These are phyloP conservation scores for Galaxea fascicularis DNA, from an alignment of 92 coral and sea anemone species.

Conservation along the genomic window DNA sequence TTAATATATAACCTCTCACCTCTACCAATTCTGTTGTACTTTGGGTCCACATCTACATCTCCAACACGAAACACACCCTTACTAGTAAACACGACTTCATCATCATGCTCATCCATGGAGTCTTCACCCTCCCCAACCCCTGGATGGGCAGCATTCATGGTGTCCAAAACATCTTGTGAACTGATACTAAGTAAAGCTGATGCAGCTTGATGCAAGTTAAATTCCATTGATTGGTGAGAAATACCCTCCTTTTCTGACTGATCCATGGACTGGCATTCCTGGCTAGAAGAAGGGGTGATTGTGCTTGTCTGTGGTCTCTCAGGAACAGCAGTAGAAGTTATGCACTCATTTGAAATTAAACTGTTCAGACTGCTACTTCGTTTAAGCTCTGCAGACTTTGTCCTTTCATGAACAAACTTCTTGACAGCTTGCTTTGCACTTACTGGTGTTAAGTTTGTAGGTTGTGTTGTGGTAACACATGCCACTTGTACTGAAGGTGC, in stretches of 20 bases:
- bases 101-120: constrained; percentile 71
- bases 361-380: constrained; percentile 47
- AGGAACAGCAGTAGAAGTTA: not conserved
- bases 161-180: constrained; percentile 77
- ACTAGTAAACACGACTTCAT: constrained; percentile 90
- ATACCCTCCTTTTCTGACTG: constrained; percentile 15
- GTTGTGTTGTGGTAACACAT: not conserved
- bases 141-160: constrained; percentile 21
- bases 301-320: not conserved
- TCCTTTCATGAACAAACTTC: constrained; percentile 86
- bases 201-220: constrained; percentile 95
- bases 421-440: constrained; percentile 94
- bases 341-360: constrained; percentile 4
- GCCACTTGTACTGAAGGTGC: not conserved
- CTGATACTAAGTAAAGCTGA: constrained; percentile 94
- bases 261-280: not conserved
- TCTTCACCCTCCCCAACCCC: constrained; percentile 67
- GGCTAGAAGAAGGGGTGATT: not conserved
- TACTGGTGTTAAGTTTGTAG: constrained; percentile 47
- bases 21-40: constrained; percentile 92
- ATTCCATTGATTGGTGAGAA: constrained; percentile 55
- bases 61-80: constrained; percentile 97
- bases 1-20: constrained; percentile 61
- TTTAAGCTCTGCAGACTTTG: constrained; percentile 86
- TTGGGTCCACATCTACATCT: constrained; percentile 98